A percentile compares a stretch with the other conserved stretches of the same genome.
Conservation (phyloP, 2,113 vertebrate genomes). For the Camelus dromedarius region DNA sequence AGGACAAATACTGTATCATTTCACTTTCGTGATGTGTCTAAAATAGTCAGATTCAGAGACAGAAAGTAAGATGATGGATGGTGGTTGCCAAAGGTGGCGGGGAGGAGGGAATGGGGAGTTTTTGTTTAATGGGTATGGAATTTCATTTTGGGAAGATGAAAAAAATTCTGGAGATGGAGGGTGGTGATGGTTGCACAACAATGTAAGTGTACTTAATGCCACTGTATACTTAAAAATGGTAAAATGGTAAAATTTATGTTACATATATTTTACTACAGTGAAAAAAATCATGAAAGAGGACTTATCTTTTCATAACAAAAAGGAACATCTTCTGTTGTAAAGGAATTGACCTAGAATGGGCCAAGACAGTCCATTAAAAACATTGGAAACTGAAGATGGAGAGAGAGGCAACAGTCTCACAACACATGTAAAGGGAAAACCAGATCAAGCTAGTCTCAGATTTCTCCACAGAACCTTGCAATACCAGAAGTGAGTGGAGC, state of each 20-base stretch:
- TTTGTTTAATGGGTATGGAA: not conserved
- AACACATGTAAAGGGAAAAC: not conserved
- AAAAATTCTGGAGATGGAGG: not conserved
- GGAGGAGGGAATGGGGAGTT: not conserved
- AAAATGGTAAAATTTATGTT: not conserved
- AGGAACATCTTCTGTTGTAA: not conserved
- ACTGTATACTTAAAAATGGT: not conserved
- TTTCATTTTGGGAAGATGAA: not conserved
- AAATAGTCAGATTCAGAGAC: not conserved
- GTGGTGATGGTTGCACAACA: not conserved
- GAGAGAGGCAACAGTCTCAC: not conserved
- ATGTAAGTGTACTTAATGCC: not conserved
- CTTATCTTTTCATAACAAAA: not conserved
- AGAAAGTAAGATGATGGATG: not conserved
- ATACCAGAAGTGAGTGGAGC: not conserved
- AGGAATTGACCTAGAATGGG: not conserved
- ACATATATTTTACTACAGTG: not conserved
- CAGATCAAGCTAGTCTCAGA: not conserved
- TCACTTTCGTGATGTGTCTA: not conserved
- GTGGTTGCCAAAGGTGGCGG: fast-evolving
- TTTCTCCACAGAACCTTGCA: not conserved
- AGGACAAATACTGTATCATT: not conserved
- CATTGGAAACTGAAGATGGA: not conserved
- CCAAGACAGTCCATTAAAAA: not conserved
- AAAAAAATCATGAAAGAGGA: not conserved